Percentiles rank a stretch among this genome's conserved stretches.
phyloP scores from a whole-genome alignment of 2,797 vertebrate species.

The Melanotaenia parkinsoni region DNA sequence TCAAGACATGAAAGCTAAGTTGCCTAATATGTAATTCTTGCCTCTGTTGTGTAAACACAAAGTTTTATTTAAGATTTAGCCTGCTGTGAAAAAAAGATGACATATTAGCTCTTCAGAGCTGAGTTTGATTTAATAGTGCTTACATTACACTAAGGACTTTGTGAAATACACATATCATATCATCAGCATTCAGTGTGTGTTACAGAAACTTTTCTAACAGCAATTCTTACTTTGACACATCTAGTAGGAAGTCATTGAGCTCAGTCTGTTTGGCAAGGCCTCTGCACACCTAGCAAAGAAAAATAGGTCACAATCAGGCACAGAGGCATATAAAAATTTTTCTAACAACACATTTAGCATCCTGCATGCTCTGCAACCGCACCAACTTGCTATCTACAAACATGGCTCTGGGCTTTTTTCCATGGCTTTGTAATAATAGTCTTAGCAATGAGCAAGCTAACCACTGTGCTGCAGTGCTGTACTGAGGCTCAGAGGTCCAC shows the following conservation, averaged over 20 bases:
- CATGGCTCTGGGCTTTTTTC: conserved; percentile 23
- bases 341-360: conserved; percentile 26
- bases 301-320: conserved; percentile 33
- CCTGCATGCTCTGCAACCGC: conserved; percentile 41
- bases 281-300: conserved; percentile 89
- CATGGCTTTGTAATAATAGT: conserved; percentile 41
- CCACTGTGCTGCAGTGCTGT: conserved; percentile 29
- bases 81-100: conserved; percentile 23
- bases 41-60: conserved; percentile 30
- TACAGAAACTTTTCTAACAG: conserved; percentile 19
- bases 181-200: conserved; percentile 8
- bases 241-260: conserved; percentile 98
- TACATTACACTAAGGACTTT: conserved; percentile 22
- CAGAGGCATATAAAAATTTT: conserved; percentile 19
- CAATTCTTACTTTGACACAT: conserved; percentile 97
- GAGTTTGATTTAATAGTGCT: conserved; percentile 1
- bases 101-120: conserved; percentile 11
- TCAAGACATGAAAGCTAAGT: conserved; percentile 65
- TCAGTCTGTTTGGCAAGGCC: conserved; percentile 99
- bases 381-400: conserved; percentile 23
- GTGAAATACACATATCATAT: conserved; percentile 12
- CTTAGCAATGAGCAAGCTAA: conserved; percentile 46
- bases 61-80: conserved; percentile 24
- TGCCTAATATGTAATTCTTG: conserved; percentile 41
- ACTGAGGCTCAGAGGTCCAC: conserved; percentile 58